Evolutionary conservation across 1,140 invertebrate species (phyloP).

Genomic region (Drosophila murphyi): DNA sequence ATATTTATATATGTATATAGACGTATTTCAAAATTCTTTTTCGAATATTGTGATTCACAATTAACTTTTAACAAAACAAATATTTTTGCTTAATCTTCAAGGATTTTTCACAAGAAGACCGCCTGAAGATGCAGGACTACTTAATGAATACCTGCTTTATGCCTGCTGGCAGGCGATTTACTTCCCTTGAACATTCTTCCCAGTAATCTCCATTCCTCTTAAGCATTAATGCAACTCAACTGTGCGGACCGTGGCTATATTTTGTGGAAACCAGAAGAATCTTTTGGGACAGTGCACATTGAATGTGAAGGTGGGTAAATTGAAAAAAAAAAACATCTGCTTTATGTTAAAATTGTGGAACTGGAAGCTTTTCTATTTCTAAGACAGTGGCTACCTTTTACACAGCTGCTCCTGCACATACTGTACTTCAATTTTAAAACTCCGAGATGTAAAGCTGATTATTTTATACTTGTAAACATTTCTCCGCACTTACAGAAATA

Average conservation of each 20-base stretch:
- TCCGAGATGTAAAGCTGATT: neutral
- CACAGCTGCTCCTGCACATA: neutral
- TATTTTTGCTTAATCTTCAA: slow-evolving; percentile 2
- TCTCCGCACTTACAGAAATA: neutral
- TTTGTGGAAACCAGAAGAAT: no score
- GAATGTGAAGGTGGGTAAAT: no score
- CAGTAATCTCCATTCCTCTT: no score
- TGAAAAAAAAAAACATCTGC: no score
- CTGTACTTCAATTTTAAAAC: neutral
- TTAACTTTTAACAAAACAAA: neutral
- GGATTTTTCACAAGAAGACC: slow-evolving; percentile 5
- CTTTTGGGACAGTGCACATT: no score
- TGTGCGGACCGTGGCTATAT: no score
- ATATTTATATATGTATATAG: no score
- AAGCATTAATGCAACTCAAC: no score
- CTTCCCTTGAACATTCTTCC: neutral
- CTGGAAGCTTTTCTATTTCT: no score
- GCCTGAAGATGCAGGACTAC: slow-evolving; percentile 4
- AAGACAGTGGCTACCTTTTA: neutral
- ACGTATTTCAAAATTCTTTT: no score
- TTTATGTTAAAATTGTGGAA: no score
- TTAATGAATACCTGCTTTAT: slow-evolving; percentile 1
- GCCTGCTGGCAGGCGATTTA: neutral
- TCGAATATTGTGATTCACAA: no score
- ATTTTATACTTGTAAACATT: neutral